Evolutionary conservation across 2,888 invertebrate species (phyloP).

Genomic region (Drosophila ezoana): DNA sequence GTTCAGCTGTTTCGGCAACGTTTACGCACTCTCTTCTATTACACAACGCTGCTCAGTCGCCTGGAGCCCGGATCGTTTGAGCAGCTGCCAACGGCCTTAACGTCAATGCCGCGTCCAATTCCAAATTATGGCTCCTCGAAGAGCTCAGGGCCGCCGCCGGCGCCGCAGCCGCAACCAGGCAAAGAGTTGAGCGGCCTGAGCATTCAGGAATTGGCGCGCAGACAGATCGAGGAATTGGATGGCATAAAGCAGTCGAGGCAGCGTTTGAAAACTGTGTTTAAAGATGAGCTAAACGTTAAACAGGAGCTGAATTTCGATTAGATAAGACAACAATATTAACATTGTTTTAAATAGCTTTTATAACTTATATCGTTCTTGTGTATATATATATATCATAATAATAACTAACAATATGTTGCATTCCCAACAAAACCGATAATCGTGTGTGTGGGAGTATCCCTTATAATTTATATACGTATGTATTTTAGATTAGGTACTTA

Average conservation of each 20-base stretch:
- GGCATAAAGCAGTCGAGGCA: neutral
- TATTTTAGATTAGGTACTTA: conserved; percentile 48
- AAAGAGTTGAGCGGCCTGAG: no score
- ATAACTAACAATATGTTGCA: conserved; percentile 68
- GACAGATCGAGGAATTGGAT: conserved; percentile 20
- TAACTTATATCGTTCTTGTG: conserved; percentile 42
- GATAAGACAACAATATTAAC: neutral
- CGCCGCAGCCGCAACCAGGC: no score
- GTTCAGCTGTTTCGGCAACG: conserved; percentile 75
- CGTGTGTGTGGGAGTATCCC: conserved; percentile 15
- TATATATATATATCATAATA: conserved; percentile 45
- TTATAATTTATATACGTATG: conserved; percentile 28
- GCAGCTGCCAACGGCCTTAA: conserved; percentile 88
- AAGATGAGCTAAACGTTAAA: conserved; percentile 16
- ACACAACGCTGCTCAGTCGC: conserved; percentile 79
- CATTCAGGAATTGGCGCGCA: conserved; percentile 3
- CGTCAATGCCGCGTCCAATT: conserved; percentile 21
- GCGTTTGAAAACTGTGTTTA: conserved; percentile 1
- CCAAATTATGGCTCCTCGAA: neutral
- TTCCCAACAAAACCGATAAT: conserved; percentile 28
- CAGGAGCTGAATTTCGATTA: conserved; percentile 15
- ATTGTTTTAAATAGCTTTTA: conserved; percentile 37
- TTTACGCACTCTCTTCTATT: conserved; percentile 74
- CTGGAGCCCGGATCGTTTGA: conserved; percentile 85
- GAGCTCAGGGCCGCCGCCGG: neutral